Percentiles rank a stretch among this genome's conserved stretches.
Evolutionary conservation across 1,140 invertebrate species (phyloP).

Genomic region (Portunus trituberculatus): DNA sequence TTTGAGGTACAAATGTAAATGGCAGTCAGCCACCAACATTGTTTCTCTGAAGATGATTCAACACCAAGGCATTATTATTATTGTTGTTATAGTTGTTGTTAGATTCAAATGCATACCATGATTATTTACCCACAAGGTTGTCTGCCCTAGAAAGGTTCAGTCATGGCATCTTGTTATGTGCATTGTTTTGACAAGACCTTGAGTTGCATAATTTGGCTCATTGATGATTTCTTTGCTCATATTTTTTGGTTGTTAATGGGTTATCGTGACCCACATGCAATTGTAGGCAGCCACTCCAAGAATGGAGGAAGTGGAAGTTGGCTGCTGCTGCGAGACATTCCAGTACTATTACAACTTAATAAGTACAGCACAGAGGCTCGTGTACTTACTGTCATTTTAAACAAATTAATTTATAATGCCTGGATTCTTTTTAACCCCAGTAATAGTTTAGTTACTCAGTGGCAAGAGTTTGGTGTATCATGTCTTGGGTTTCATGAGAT

Average conservation of each 20-base stretch:
- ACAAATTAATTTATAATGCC: background rate
- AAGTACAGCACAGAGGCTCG: background rate
- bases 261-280: background rate
- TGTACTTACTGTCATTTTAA: constrained; percentile 24
- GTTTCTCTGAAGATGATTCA: background rate
- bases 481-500: background rate
- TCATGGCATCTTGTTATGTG: background rate
- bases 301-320: background rate
- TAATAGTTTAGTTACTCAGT: background rate
- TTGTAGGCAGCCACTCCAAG: background rate
- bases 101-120: constrained; percentile 34
- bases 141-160: background rate
- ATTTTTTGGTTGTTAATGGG: background rate
- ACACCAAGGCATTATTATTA: background rate
- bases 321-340: background rate
- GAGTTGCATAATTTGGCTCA: background rate
- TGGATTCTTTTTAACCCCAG: too few species aligned
- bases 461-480: background rate
- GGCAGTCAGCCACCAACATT: background rate
- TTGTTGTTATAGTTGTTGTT: constrained; percentile 10
- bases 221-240: background rate
- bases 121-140: background rate
- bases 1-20: constrained; percentile 84
- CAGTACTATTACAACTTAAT: background rate
- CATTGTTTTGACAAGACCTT: background rate